These are phyloP conservation scores for Epinotia bilunana DNA, from an alignment of 2,888 invertebrate genomes.

Conservation along the genomic window DNA sequence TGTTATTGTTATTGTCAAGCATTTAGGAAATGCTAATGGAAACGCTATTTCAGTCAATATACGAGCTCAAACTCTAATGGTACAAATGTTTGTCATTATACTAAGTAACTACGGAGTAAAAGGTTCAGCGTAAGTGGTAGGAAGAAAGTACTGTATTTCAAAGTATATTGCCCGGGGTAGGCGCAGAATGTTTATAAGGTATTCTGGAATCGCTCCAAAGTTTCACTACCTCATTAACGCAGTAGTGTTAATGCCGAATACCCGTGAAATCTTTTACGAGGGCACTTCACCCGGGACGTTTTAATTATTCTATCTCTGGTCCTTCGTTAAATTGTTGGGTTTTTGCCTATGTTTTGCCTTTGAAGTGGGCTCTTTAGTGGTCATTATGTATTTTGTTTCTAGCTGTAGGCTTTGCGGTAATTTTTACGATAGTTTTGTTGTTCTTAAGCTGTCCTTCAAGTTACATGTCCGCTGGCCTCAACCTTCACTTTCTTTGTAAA, in stretches of 20 bases:
- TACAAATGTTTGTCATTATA: conserved; percentile 11
- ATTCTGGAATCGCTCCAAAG: conserved; percentile 76
- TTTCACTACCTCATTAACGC: conserved; percentile 76
- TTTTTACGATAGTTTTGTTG: conserved; percentile 32
- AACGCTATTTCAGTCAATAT: conserved; percentile 18
- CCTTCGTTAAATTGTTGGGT: conserved; percentile 78
- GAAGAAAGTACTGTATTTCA: conserved; percentile 39
- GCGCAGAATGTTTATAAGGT: conserved; percentile 67
- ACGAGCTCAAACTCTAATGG: neutral
- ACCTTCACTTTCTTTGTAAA: neutral
- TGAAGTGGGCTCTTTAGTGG: conserved; percentile 55
- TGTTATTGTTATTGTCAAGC: conserved; percentile 17
- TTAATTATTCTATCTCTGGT: conserved; percentile 71
- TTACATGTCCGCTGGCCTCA: neutral
- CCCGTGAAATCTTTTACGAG: conserved; percentile 77
- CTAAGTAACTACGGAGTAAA: conserved; percentile 22
- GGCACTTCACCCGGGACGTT: conserved; percentile 68
- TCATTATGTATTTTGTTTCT: conserved; percentile 41
- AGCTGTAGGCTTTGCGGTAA: conserved; percentile 24
- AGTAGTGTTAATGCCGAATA: conserved; percentile 76
- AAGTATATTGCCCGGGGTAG: conserved; percentile 31
- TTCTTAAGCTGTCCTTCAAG: neutral
- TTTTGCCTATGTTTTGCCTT: conserved; percentile 69
- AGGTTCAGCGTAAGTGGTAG: conserved; percentile 27
- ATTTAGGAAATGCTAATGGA: conserved; percentile 25